Percentiles rank a stretch among this genome's conserved stretches.
Evolutionary conservation across 2,113 vertebrate species (phyloP).

Genomic region (Gallinago paraguaiae): DNA sequence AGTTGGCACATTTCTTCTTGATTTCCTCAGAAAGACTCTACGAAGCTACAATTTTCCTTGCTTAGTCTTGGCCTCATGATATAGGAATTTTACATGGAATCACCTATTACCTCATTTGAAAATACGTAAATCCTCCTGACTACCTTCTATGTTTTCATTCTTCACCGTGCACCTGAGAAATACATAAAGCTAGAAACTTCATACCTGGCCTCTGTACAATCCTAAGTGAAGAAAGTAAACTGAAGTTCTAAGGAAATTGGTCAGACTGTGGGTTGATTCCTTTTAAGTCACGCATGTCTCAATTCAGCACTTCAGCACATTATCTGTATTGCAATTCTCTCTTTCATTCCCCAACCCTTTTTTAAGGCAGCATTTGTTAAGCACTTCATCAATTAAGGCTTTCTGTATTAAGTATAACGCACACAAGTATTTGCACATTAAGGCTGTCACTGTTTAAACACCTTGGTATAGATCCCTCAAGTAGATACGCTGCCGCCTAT

Average conservation of each 20-base stretch:
- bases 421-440: neutral
- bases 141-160: neutral
- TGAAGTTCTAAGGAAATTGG: neutral
- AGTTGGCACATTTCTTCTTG: neutral
- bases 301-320: neutral
- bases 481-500: neutral
- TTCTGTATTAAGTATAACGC: neutral
- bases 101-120: neutral
- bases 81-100: neutral
- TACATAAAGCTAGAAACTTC: neutral
- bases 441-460: neutral
- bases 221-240: neutral
- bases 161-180: neutral
- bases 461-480: neutral
- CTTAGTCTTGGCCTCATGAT: neutral
- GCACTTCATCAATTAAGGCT: neutral
- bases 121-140: neutral
- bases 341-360: neutral
- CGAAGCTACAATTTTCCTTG: neutral
- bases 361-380: neutral
- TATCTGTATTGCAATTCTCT: neutral
- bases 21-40: neutral
- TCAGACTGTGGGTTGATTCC: neutral
- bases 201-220: neutral
- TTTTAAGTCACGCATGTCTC: neutral